Base-by-base conservation (phyloP, 2,888 invertebrate species). In the Oeneis ivallda region DNA sequence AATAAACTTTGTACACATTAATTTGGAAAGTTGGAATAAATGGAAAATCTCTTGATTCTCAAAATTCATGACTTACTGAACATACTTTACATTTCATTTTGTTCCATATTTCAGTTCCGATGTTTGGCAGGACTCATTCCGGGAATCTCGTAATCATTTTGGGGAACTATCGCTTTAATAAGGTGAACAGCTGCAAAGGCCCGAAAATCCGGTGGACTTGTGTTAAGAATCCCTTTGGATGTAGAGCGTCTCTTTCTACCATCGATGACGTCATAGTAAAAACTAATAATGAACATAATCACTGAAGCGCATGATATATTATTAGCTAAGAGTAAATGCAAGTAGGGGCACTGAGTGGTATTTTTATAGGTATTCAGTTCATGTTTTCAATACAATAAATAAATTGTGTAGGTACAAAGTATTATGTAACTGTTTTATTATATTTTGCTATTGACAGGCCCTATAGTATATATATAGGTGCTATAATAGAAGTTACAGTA, bases 131-230 rank as follows among this genome's bases (percentile, higher is more conserved):
- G 34, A 78, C 75, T 6, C 75, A 70, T 1, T 62, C 62, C 26
- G 82, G 83, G 1, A 82, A 80, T 56, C 78, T 76, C 3, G 76
- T 81, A 3, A 75, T 84, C 11, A 45, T 75, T 10, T 39, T 79
- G 17, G 77, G 81, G 3, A 64, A 64, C 4, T 72, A 83, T 68
- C 76, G 82, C 0, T 83, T 78, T 68, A 77, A 79, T 56, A 72
- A 76, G 9, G 71, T 73, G 13, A 75, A 61, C 17, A 69, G 68
- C 13, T 74, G 71, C 67, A 78, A 75, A 37, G 80, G 77, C 0
- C 71, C 76, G 6, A 74, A 74, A 58, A 71, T 72, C 2, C 71
- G 80, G 0, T 85, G 84, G 83, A 70, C 67, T 0, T 85, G 83
- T 53, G 70, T 75, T 26, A 76, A 71, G 62, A 71, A 68, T 10